A percentile compares a stretch with the other conserved stretches of the same genome.
Conservation (phyloP, 1,140 invertebrate species). For the Akabosia matsudoensis region DNA sequence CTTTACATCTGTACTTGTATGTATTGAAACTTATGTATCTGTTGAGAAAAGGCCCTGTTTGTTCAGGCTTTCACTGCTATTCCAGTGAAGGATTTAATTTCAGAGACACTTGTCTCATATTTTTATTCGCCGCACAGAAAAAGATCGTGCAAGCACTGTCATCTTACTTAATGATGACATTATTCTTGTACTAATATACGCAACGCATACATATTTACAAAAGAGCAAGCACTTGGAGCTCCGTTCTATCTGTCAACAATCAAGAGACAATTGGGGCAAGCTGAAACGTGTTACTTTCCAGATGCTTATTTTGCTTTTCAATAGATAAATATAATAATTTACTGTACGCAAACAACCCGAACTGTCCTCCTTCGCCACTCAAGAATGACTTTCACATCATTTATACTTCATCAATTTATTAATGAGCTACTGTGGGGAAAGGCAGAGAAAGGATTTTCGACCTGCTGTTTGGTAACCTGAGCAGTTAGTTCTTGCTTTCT, state of each 20-base stretch:
- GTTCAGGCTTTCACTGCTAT: neutral
- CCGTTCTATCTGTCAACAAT: too few species aligned
- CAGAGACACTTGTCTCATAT: neutral
- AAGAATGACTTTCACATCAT: constrained; percentile 5
- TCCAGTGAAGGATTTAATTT: neutral
- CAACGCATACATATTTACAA: too few species aligned
- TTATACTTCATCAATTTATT: neutral
- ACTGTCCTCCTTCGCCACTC: neutral
- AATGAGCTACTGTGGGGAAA: neutral
- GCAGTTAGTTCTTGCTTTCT: neutral
- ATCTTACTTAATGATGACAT: too few species aligned
- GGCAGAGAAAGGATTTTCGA: neutral
- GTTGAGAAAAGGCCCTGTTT: neutral
- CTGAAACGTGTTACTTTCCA: neutral
- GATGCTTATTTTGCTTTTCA: neutral
- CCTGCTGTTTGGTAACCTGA: constrained; percentile 18
- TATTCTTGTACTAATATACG: too few species aligned
- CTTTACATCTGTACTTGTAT: neutral
- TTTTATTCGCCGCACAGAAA: too few species aligned
- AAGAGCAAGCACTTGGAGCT: too few species aligned
- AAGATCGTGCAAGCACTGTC: too few species aligned
- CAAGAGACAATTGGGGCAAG: neutral
- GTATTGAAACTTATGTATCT: neutral
- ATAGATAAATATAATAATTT: neutral
- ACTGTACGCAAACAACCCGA: neutral